phyloP scores from a whole-genome alignment of 1,140 invertebrate species.

The Oppia nitens region DNA sequence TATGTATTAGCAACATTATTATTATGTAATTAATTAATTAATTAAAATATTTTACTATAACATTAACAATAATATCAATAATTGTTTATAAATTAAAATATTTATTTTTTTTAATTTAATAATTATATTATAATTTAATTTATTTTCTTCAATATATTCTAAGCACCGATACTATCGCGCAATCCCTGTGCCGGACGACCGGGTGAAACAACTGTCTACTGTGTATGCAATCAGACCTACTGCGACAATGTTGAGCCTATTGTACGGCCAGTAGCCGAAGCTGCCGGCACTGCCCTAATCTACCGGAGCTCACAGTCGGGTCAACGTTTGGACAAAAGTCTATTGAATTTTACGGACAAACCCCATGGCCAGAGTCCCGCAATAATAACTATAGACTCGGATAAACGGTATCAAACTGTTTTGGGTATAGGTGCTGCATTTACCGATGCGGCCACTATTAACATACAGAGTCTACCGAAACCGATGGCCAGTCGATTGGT shows the following conservation, averaged over 20 bases:
- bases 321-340: slow-evolving; percentile 29
- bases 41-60: too few relatives aligned
- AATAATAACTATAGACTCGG: slow-evolving; percentile 19
- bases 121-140: too few relatives aligned
- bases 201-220: slow-evolving; percentile 25
- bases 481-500: slow-evolving; percentile 34
- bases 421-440: slow-evolving; percentile 72
- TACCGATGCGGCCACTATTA: slow-evolving; percentile 61
- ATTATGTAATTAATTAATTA: too few relatives aligned
- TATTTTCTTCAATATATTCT: too few relatives aligned
- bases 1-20: too few relatives aligned
- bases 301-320: slow-evolving; percentile 37
- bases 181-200: background rate
- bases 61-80: too few relatives aligned
- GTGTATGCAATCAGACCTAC: slow-evolving; percentile 64
- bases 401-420: slow-evolving; percentile 30
- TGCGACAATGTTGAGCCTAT: slow-evolving; percentile 49
- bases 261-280: slow-evolving; percentile 23
- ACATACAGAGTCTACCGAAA: slow-evolving; percentile 42
- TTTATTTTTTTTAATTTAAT: too few relatives aligned
- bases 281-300: slow-evolving; percentile 29
- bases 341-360: slow-evolving; percentile 14
- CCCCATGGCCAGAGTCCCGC: too few relatives aligned
- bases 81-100: too few relatives aligned
- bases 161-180: too few relatives aligned